Evolutionary conservation across 2,113 vertebrate genomes (phyloP), one percentile per base, ranked within the genome.

Genomic region (Engraulis encrasicolus): DNA sequence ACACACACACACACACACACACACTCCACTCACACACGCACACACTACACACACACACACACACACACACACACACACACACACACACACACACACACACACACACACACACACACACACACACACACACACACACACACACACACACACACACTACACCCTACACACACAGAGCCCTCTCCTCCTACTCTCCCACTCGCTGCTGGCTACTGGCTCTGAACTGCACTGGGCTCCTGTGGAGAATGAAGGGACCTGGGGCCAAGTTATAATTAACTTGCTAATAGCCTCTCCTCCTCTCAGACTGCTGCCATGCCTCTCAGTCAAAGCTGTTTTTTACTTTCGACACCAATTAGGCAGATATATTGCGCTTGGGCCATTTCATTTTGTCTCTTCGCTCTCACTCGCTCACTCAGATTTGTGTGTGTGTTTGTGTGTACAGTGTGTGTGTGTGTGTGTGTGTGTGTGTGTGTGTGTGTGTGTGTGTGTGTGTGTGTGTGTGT

Each of bases 211-310:
- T n/a, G n/a, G n/a, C 66, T 34, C 80, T 79, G 77, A 86, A 86
- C 83, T n/a, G n/a, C 38, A 40, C 40, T 84, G 78, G 61, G 81
- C 81, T 91, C 88, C 85, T 86, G 86, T 80, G 87, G 89, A 91
- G 89, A 84, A 87, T 88, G 82, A 58, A 90, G 82, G 84, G 34
- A 89, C 91, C 88, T 88, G 86, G 4, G 91, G 90, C 90, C 89
- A 88, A 90, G 85, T 91, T 89, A 92, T 93, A 92, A 93, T 93
- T 93, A 92, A 91, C 88, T 92, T 91, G 89, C 91, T 93, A 93
- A 95, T 91, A 88, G 88, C 81, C 88, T 91, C 58, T 83, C 83
- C 85, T 86, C 74, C 83, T 85, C 81, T 85, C 81, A 83, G 4
- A 74, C 37, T 61, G n/a, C n/a, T n/a, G 81, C 79, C 80, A 83